Evolutionary conservation across 2,888 invertebrate species (phyloP).

Genomic region (Hemithea aestivaria): DNA sequence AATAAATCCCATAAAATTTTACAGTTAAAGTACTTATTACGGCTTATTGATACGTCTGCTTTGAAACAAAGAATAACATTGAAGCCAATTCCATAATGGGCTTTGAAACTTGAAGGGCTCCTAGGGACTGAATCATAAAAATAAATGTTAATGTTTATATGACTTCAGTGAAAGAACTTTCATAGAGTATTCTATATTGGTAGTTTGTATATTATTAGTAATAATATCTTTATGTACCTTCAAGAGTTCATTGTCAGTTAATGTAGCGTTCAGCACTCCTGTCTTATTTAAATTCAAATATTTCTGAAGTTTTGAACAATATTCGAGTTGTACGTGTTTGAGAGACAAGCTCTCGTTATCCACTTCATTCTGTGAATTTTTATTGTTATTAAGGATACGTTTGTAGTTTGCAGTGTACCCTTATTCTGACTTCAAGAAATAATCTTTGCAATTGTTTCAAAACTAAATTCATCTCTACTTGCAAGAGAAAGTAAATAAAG

Average conservation of each 20-base stretch:
- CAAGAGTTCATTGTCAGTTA: constrained; percentile 15
- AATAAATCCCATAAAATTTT: too few species aligned
- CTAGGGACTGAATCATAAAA: neutral
- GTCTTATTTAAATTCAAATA: constrained; percentile 7
- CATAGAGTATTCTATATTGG: too few species aligned
- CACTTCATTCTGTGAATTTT: constrained; percentile 1
- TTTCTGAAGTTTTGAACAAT: constrained; percentile 5
- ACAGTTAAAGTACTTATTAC: too few species aligned
- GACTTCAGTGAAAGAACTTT: neutral
- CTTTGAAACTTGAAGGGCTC: too few species aligned
- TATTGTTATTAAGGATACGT: constrained; percentile 3
- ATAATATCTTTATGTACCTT: constrained; percentile 32
- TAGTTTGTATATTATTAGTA: constrained; percentile 4
- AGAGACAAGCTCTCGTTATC: constrained; percentile 1
- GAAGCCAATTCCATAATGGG: too few species aligned
- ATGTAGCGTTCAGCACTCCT: neutral
- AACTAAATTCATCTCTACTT: too few species aligned
- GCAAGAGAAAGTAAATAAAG: too few species aligned
- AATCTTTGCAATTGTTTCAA: too few species aligned
- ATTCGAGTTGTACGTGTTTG: constrained; percentile 17
- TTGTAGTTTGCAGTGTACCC: too few species aligned
- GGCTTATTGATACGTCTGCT: too few species aligned
- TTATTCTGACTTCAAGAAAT: too few species aligned
- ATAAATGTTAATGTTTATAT: constrained; percentile 2
- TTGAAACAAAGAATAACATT: too few species aligned